phyloP scores from a whole-genome alignment of 2,888 invertebrate genomes.

The Eupithecia abbreviata region DNA sequence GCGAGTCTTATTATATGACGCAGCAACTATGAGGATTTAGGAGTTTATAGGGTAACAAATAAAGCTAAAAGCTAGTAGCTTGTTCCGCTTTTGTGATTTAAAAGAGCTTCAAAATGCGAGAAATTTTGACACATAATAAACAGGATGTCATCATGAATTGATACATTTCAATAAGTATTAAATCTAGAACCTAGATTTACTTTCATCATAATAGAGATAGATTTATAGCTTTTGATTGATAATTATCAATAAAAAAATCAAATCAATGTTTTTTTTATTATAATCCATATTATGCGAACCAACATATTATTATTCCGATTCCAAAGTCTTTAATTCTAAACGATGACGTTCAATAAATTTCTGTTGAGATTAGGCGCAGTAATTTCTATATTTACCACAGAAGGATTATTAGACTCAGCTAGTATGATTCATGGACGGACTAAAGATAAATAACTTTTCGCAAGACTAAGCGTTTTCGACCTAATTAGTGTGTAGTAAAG shows the following conservation, averaged over 20 bases:
- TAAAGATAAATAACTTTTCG: slow-evolving; percentile 23
- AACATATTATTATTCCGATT: background rate
- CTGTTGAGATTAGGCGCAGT: slow-evolving; percentile 6
- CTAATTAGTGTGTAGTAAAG: background rate
- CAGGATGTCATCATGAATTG: background rate
- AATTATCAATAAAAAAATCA: too few species aligned
- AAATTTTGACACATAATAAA: background rate
- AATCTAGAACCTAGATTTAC: too few species aligned
- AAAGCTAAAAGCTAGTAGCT: background rate
- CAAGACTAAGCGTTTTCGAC: slow-evolving; percentile 16
- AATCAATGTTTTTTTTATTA: too few species aligned
- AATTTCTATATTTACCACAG: slow-evolving; percentile 44
- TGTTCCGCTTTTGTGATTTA: background rate
- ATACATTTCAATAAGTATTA: background rate
- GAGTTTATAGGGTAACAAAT: background rate
- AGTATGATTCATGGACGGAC: slow-evolving; percentile 60
- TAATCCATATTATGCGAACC: background rate
- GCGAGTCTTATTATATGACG: background rate
- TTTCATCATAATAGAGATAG: too few species aligned
- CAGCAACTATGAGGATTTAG: background rate
- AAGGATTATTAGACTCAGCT: slow-evolving; percentile 32
- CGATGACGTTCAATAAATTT: slow-evolving; percentile 4
- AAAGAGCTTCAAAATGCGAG: background rate
- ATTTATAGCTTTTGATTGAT: background rate
- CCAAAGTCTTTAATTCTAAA: background rate